Base-by-base conservation (phyloP, 2,797 vertebrate species). In the Pangasius macronema region DNA sequence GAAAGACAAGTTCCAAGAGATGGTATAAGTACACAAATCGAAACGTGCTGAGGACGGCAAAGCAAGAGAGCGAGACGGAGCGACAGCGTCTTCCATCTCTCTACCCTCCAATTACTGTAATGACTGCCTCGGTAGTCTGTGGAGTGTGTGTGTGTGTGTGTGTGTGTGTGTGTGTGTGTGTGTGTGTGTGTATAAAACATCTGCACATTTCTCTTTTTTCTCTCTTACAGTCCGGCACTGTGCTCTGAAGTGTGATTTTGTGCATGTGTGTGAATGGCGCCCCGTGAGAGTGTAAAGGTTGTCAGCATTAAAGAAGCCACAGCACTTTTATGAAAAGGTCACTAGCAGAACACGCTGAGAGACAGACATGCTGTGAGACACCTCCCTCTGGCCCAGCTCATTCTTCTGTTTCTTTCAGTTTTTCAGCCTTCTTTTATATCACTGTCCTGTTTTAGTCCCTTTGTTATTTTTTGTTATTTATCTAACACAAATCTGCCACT, bases 41-140 rank as follows among this genome's bases (percentile, higher is more conserved):
- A 76, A 88, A 68, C 65, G 59, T 85, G 73, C 87, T 87, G 72
- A 90, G 88, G 67, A 90, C 83, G 82, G 84, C 84, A 90, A 85
- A 67, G 82, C 63, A 49, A 85, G 84, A 22, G 49, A 30, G 49
- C 46, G 61, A 63, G 67, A 91, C 91, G 92, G 89, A 88, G 83
- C 46, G 83, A 36, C 77, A 84, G 82, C 82, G 57, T 85, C 87
- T 87, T 87, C 86, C 87, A 87, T 87, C 86, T 93, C 84, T 93
- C 89, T 91, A 95, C 93, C 95, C 94, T 92, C 94, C 94, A 96
- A 96, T 95, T 95, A 96, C 93, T 90, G 93, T 95, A 96, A 96
- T 96, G 94, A 95, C 91, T 90, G 93, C 94, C 94, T 95, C 72
- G 5, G 36, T 83, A 80, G 33, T 82, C 70, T 86, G 68, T 65